A percentile compares a stretch with the other conserved stretches of the same genome.
Evolutionary conservation across 2,113 vertebrate species (phyloP).

Genomic region (Cheilinus undulatus): DNA sequence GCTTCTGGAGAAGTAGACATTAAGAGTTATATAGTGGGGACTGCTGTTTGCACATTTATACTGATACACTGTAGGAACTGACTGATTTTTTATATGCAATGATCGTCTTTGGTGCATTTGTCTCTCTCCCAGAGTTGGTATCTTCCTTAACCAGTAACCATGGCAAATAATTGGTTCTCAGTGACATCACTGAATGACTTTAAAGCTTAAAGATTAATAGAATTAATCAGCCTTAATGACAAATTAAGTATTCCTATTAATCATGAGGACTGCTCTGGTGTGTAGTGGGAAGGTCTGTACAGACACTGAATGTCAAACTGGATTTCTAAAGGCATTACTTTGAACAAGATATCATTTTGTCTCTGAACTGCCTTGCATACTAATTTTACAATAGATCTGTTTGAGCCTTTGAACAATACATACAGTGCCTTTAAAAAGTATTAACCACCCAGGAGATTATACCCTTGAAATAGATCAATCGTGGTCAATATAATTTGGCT

Average conservation of each 20-base stretch:
- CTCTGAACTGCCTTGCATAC: no score
- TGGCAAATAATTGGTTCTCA: conserved; percentile 77
- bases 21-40: conserved; percentile 16
- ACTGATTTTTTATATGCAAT: conserved; percentile 20
- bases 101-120: conserved; percentile 21
- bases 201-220: conserved; percentile 78
- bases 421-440: no score
- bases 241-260: conserved; percentile 84
- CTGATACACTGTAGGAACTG: conserved; percentile 25
- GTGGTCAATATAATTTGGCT: no score
- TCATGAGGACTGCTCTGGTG: conserved; percentile 74
- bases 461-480: no score
- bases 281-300: conserved; percentile 33
- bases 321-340: conserved; percentile 20
- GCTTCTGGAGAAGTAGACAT: conserved; percentile 33
- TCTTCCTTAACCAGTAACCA: conserved; percentile 65
- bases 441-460: no score
- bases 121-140: conserved; percentile 31
- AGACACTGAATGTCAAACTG: conserved; percentile 32
- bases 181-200: conserved; percentile 71
- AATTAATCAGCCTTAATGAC: conserved; percentile 84
- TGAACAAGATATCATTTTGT: not conserved
- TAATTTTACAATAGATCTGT: no score
- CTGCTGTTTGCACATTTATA: conserved; percentile 20
- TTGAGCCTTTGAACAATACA: no score